Evolutionary conservation across 2,888 invertebrate genomes (phyloP), one percentile per base, ranked within the genome.

Genomic region (Nipponacmea schrenckii): DNA sequence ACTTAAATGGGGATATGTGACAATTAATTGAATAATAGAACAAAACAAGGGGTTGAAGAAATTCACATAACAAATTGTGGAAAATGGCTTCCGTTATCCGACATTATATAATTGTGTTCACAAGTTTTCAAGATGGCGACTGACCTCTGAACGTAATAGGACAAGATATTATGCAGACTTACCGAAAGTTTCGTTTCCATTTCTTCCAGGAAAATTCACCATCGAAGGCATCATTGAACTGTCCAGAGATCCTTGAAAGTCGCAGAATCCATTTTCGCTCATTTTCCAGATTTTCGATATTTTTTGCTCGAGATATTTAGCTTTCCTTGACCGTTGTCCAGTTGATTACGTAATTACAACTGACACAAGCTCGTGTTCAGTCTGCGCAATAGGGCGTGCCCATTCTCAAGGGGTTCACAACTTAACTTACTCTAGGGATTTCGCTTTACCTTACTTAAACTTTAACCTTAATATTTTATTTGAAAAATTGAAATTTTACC

Each of bases 271-370:
- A 56, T 24, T 56, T 56, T 56, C 56, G 20, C 20, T 56, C 56
- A 56, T 56, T 24, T 24, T 56, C 20, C 20, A 24, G 24, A 24
- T 56, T 56, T 56, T 56, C 24, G 56, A 56, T 24, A 24, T 24
- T 56, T 56, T 56, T 56, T 56, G n/a, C 56, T 56, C 20, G 8
- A 20, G 56, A 24, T 56, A 56, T 56, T 56, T 56, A 24, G 56
- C 56, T 56, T 56, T 24, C 56, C 24, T 56, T 20, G 56, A 24
- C 56, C 56, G 56, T 56, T 56, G 56, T 56, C 56, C 56, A 56
- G 76, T 71, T 74, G 74, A 62, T 81, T 81, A 81, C 81, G 81
- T 81, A 80, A 81, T 78, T 31, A 66, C 68, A 64, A 62, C 75
- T 77, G 78, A 79, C 75, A 75, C 77, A 76, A 78, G 74, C 79